phyloP scores from a whole-genome alignment of 2,888 invertebrate species.

The Cylindroiulus punctatus region DNA sequence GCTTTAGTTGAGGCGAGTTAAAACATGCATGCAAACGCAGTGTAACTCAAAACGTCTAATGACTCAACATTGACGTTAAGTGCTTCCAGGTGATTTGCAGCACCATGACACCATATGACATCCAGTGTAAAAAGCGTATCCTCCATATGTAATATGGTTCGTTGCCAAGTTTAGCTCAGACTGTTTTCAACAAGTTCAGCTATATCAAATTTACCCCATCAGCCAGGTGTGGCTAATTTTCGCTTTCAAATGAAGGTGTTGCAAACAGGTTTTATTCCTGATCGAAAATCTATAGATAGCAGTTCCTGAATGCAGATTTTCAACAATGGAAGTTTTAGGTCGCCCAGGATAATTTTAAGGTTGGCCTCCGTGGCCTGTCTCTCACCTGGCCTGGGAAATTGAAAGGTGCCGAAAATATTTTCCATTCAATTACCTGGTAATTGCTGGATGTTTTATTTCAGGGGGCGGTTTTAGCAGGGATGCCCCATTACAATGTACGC shows the following conservation, averaged over 20 bases:
- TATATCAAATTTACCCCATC: background rate
- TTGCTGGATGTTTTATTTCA: background rate
- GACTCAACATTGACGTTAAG: too few species aligned
- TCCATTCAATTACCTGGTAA: background rate
- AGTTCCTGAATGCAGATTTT: background rate
- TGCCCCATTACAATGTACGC: background rate
- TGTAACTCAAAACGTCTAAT: too few species aligned
- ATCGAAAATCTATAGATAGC: background rate
- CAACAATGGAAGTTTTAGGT: background rate
- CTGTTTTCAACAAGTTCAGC: background rate
- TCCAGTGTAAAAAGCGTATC: too few species aligned
- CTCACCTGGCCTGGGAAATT: background rate
- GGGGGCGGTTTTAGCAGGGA: background rate
- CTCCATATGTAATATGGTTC: too few species aligned
- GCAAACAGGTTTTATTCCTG: constrained; percentile 2
- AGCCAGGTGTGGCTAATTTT: background rate
- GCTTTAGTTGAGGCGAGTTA: too few species aligned
- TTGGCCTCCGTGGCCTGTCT: constrained; percentile 1
- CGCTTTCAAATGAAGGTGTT: background rate
- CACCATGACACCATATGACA: too few species aligned
- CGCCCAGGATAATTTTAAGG: background rate
- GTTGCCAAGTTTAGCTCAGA: too few species aligned
- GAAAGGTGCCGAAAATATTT: background rate
- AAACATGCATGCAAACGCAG: too few species aligned
- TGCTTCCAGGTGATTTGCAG: too few species aligned